Percentiles rank a stretch among this genome's conserved stretches.
Conservation (phyloP, 2,113 vertebrate genomes). For the Triplophysa tibetana region DNA sequence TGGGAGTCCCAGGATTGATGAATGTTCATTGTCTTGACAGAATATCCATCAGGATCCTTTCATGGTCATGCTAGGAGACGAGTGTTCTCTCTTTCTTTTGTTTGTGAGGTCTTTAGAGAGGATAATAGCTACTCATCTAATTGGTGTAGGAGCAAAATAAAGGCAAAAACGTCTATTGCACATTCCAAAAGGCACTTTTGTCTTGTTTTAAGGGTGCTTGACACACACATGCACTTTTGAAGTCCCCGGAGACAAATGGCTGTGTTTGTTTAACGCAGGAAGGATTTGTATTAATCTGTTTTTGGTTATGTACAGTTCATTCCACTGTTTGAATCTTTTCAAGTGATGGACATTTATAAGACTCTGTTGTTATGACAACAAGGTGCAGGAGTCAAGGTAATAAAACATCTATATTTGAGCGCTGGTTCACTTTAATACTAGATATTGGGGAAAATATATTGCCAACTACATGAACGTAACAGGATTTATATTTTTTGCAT, state of each 20-base stretch:
- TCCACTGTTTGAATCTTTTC: conserved; percentile 7
- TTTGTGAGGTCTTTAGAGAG: conserved; percentile 34
- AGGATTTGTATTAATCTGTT: conserved; percentile 24
- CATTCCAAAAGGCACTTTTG: conserved; percentile 45
- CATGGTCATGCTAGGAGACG: conserved; percentile 43
- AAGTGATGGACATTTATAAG: conserved; percentile 11
- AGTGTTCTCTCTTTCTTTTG: conserved; percentile 46
- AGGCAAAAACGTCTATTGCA: conserved; percentile 41
- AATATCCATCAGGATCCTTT: conserved; percentile 58
- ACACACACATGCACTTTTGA: conserved; percentile 32
- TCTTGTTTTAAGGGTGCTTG: conserved; percentile 26
- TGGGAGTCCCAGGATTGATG: conserved; percentile 65
- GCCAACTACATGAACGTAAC: neutral
- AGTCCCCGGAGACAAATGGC: conserved; percentile 39
- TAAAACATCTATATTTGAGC: neutral
- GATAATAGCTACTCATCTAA: conserved; percentile 62
- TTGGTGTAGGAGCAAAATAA: conserved; percentile 44
- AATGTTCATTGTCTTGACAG: conserved; percentile 61
- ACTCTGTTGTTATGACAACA: conserved; percentile 12
- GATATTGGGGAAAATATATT: neutral
- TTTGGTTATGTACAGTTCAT: conserved; percentile 30
- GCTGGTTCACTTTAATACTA: neutral
- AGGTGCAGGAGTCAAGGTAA: neutral
- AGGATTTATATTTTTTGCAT: no score
- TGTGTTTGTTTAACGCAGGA: conserved; percentile 39